A percentile compares a stretch with the other conserved stretches of the same genome.
phyloP scores from a whole-genome alignment of 2,113 vertebrate genomes.

The Elachura formosa region DNA sequence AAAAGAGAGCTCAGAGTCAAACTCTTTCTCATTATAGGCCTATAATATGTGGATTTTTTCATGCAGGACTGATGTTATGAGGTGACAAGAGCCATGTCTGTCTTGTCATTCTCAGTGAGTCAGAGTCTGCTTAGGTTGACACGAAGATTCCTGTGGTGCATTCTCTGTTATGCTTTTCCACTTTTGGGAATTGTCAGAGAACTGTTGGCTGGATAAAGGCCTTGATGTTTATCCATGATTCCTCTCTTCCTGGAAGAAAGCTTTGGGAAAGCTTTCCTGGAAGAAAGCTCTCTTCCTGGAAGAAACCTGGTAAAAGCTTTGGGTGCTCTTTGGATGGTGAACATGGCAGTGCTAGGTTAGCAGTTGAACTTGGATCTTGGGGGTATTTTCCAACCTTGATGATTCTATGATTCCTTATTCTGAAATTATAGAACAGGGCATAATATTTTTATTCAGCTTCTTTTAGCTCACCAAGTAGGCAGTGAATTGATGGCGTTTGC shows the following conservation, averaged over 20 bases:
- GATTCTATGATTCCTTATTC: not conserved
- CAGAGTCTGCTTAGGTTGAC: not conserved
- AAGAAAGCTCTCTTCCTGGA: too few relatives aligned
- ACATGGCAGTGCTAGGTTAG: not conserved
- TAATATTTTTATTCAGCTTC: not conserved
- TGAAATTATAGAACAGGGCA: not conserved
- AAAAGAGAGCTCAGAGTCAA: not conserved
- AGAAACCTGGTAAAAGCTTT: not conserved
- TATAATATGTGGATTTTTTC: not conserved
- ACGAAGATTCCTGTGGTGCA: rapidly evolving
- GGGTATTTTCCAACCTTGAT: not conserved
- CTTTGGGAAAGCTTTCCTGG: too few relatives aligned
- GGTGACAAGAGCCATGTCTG: not conserved
- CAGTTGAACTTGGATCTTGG: not conserved
- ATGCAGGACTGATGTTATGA: not conserved
- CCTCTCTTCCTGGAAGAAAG: too few relatives aligned
- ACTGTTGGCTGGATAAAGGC: not conserved
- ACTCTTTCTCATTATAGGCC: not conserved
- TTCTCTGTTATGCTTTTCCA: not conserved
- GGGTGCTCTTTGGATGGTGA: not conserved
- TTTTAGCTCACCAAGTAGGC: not conserved
- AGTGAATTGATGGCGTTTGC: not conserved
- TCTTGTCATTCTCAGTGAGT: not conserved
- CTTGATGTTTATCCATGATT: not conserved
- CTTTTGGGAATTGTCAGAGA: not conserved